Percentiles rank a stretch among this genome's conserved stretches.
These are phyloP conservation scores for Rhimphoctona megacephalus DNA, from an alignment of 2,888 invertebrate species.

Conservation along the genomic window DNA sequence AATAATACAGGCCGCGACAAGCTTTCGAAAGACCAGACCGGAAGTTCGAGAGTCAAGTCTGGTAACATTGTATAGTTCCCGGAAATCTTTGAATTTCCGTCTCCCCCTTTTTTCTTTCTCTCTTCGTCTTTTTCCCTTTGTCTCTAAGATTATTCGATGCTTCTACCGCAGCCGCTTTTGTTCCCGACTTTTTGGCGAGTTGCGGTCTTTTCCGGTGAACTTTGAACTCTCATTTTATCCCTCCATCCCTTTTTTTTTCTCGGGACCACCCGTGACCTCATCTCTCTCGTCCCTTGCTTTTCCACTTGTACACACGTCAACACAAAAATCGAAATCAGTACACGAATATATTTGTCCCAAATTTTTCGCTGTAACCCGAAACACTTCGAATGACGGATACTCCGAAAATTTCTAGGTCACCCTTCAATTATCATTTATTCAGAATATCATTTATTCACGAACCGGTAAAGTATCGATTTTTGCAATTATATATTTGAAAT, in stretches of 20 bases:
- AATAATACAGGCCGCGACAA: constrained; percentile 23
- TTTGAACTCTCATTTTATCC: constrained; percentile 21
- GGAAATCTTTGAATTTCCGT: constrained; percentile 39
- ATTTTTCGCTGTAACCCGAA: neutral
- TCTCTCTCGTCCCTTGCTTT: neutral
- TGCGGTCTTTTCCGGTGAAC: constrained; percentile 38
- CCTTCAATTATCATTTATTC: neutral
- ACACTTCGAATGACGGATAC: neutral
- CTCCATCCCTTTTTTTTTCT: neutral
- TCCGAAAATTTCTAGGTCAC: constrained; percentile 2
- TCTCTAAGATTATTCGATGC: neutral
- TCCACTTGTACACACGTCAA: neutral
- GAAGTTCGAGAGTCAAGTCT: constrained; percentile 38
- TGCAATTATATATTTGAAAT: neutral
- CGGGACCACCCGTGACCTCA: constrained; percentile 14
- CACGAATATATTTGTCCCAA: neutral
- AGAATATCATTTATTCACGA: constrained; percentile 14
- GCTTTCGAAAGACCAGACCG: constrained; percentile 37
- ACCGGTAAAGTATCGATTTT: neutral
- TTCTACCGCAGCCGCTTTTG: constrained; percentile 18
- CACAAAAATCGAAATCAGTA: neutral
- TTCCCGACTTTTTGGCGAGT: constrained; percentile 42
- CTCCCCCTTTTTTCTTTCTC: constrained; percentile 7
- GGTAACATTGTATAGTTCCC: constrained; percentile 4
- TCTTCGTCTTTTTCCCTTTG: neutral